phyloP scores from a whole-genome alignment of 2,113 vertebrate genomes.

The Nipponia nippon region DNA sequence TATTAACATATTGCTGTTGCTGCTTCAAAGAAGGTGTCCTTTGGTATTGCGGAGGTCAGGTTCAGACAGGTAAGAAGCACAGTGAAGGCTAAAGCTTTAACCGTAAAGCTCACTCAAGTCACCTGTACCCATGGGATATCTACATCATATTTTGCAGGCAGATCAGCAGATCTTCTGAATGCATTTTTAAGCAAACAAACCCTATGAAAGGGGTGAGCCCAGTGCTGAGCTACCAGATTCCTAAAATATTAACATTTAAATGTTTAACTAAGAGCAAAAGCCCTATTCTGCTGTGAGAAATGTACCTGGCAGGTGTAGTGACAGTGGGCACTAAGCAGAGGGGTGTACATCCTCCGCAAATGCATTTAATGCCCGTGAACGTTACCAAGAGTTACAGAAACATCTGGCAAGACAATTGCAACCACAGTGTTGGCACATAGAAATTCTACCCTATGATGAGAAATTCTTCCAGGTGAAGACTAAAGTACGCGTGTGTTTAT shows the following conservation, averaged over 20 bases:
- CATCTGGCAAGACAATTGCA: neutral
- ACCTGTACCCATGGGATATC: accelerated
- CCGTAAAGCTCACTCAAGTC: neutral
- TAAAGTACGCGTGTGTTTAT: neutral
- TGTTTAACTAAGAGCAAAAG: neutral
- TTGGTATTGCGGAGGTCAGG: neutral
- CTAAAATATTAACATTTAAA: neutral
- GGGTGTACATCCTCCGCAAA: neutral
- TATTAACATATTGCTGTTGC: neutral
- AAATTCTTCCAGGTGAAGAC: neutral
- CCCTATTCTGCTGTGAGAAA: neutral
- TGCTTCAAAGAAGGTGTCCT: neutral
- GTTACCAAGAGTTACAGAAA: neutral
- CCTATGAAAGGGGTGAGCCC: neutral
- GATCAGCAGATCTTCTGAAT: neutral
- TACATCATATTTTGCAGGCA: neutral
- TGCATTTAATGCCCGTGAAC: neutral
- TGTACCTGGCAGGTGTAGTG: neutral
- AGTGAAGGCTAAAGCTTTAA: neutral
- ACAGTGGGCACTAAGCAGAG: neutral
- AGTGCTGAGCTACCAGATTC: neutral
- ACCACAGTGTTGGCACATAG: accelerated
- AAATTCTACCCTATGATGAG: neutral
- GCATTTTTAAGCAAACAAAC: neutral
- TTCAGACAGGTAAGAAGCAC: neutral